A percentile compares a stretch with the other conserved stretches of the same genome.
These are phyloP conservation scores for Phylloscopus trochilus DNA, from an alignment of 2,113 vertebrate genomes.

Conservation along the genomic window DNA sequence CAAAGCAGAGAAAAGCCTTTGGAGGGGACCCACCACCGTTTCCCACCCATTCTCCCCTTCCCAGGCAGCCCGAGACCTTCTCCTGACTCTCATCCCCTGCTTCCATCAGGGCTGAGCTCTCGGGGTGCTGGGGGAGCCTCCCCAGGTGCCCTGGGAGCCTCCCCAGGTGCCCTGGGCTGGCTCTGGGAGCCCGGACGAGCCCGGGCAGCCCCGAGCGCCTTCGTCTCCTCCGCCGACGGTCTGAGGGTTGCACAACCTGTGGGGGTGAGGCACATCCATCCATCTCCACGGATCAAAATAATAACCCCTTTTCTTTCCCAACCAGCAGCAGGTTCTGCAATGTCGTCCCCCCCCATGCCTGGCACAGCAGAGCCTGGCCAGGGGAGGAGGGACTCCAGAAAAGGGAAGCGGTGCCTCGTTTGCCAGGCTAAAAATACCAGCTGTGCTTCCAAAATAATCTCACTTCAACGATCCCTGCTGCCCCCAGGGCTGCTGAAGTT, in stretches of 20 bases:
- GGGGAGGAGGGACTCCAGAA: not conserved
- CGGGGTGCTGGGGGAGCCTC: not conserved
- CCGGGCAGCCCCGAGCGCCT: not conserved
- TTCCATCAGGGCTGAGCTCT: accelerated
- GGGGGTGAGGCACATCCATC: not conserved
- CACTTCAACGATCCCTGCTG: accelerated
- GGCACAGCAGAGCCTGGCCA: not conserved
- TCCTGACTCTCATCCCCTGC: accelerated
- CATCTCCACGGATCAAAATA: not conserved
- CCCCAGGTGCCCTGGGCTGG: accelerated
- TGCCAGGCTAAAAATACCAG: conserved; percentile 22
- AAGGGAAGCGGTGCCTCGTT: not conserved
- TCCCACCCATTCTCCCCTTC: not conserved
- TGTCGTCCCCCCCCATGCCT: not conserved
- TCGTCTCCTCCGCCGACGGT: not conserved
- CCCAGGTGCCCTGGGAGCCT: accelerated
- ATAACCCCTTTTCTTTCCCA: conserved; percentile 25
- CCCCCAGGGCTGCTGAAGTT: not conserved
- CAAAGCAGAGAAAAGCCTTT: not conserved
- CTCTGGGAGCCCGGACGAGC: not conserved
- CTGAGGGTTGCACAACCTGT: not conserved
- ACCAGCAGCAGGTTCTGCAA: not conserved
- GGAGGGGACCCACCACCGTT: accelerated
- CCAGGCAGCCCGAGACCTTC: not conserved
- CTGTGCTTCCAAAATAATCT: not conserved